Evolutionary conservation across 1,140 invertebrate genomes (phyloP).

Genomic region (Leptopilina boulardi): DNA sequence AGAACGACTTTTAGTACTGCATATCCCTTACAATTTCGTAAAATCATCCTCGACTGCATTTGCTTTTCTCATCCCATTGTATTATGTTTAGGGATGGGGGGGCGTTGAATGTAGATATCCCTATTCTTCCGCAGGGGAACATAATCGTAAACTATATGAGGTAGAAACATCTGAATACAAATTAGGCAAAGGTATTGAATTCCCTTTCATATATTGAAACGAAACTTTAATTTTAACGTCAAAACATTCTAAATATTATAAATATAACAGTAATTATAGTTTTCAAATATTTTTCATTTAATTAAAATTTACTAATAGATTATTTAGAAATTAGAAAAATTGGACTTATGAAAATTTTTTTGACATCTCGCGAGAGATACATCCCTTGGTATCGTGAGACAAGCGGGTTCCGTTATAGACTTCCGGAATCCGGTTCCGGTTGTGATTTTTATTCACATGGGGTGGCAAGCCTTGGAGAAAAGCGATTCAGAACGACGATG

Average conservation of each 20-base stretch:
- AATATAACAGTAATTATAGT: too few relatives aligned
- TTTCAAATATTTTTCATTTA: too few relatives aligned
- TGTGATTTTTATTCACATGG: slow-evolving; percentile 64
- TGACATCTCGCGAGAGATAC: slow-evolving; percentile 39
- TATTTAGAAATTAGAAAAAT: too few relatives aligned
- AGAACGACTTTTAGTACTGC: slow-evolving; percentile 34
- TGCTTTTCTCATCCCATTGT: slow-evolving; percentile 60
- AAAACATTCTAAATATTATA: background rate
- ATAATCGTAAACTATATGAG: slow-evolving; percentile 69
- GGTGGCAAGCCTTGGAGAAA: background rate
- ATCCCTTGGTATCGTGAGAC: slow-evolving; percentile 28
- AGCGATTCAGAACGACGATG: slow-evolving; percentile 50
- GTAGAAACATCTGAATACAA: slow-evolving; percentile 67
- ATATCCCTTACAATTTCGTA: slow-evolving; percentile 63
- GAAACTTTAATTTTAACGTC: background rate
- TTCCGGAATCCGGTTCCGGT: slow-evolving; percentile 69
- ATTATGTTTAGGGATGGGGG: slow-evolving; percentile 56
- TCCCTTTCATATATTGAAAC: background rate
- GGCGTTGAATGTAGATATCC: slow-evolving; percentile 60
- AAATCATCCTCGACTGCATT: slow-evolving; percentile 66
- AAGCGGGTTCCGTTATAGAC: slow-evolving; percentile 46
- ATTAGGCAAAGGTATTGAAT: slow-evolving; percentile 35
- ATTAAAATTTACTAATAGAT: too few relatives aligned
- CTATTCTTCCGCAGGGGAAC: slow-evolving; percentile 58
- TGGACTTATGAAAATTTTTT: background rate